phyloP scores from a whole-genome alignment of 2,797 vertebrate species.

The Hypotaenidia okinawae region DNA sequence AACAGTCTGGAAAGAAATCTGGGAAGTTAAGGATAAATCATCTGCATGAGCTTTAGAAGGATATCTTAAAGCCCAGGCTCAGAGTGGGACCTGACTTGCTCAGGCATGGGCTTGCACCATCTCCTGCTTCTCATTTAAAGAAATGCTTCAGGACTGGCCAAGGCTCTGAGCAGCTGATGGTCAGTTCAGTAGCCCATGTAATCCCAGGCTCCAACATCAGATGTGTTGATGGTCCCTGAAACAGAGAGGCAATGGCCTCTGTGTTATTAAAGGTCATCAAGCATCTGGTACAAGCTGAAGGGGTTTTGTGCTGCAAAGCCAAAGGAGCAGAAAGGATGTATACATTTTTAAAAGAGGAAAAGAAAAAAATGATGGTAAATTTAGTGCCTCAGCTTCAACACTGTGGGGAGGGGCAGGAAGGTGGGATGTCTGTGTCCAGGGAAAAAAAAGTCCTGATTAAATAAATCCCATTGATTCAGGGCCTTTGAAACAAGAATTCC shows the following conservation, averaged over 20 bases:
- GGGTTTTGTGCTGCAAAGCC: slow-evolving; percentile 30
- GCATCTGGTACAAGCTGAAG: slow-evolving; percentile 5
- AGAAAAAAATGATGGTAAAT: background rate
- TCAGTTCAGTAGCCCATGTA: background rate
- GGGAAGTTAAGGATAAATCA: slow-evolving; percentile 34
- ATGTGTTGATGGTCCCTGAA: slow-evolving; percentile 58
- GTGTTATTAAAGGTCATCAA: slow-evolving; percentile 53
- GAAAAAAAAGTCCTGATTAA: background rate
- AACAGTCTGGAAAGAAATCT: slow-evolving; percentile 38
- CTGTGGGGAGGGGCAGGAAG: background rate
- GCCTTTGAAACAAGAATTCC: background rate
- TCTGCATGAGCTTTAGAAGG: slow-evolving; percentile 25
- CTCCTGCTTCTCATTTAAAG: background rate
- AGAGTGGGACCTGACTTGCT: background rate
- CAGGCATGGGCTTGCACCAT: slow-evolving; percentile 1
- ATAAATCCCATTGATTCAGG: background rate
- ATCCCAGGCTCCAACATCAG: slow-evolving; percentile 43
- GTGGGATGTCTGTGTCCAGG: background rate
- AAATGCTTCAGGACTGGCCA: slow-evolving; percentile 12
- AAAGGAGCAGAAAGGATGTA: background rate
- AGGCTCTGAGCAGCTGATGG: slow-evolving; percentile 14
- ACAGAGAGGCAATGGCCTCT: background rate
- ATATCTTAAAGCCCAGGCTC: background rate
- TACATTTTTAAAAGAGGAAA: background rate
- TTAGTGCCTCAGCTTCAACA: background rate